Conservation (phyloP, 2,797 vertebrate species). For the Anabacerthia variegaticeps region DNA sequence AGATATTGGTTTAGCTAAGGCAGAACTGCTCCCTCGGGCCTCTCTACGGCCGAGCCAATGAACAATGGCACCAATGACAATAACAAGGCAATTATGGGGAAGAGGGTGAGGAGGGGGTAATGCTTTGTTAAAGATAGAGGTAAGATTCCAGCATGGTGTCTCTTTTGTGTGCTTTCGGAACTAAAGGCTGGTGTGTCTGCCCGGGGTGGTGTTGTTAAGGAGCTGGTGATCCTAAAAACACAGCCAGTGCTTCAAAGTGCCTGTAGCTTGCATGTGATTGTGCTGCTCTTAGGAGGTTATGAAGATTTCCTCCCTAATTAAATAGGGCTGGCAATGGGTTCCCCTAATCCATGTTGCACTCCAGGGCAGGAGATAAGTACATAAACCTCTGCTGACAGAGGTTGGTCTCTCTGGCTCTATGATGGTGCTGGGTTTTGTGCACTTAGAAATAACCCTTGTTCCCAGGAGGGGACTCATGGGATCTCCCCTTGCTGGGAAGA, state of each 20-base stretch:
- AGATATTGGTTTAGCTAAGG: slow-evolving; percentile 77
- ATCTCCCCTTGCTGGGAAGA: not conserved
- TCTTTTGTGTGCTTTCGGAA: slow-evolving; percentile 6
- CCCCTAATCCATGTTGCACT: not conserved
- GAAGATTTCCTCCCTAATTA: slow-evolving; percentile 34
- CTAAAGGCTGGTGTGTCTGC: slow-evolving; percentile 26
- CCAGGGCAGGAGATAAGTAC: not conserved
- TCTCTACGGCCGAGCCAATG: slow-evolving; percentile 63
- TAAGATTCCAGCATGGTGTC: slow-evolving; percentile 45
- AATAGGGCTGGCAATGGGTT: not conserved
- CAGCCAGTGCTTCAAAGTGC: slow-evolving; percentile 36
- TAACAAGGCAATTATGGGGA: slow-evolving; percentile 80
- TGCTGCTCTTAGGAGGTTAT: slow-evolving; percentile 21
- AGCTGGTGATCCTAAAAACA: slow-evolving; percentile 24
- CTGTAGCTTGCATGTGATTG: not conserved
- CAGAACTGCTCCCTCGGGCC: slow-evolving; percentile 73
- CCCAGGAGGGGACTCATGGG: not conserved
- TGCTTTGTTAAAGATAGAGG: slow-evolving; percentile 70
- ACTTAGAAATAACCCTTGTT: not conserved
- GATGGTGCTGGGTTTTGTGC: not conserved
- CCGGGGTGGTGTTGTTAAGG: slow-evolving; percentile 38
- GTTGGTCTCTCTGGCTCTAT: not conserved
- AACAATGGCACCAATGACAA: slow-evolving; percentile 73
- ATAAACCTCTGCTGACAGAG: not conserved
- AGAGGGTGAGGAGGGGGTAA: slow-evolving; percentile 54